These are phyloP conservation scores for Drosophila peninsularis DNA, from an alignment of 2,888 invertebrate species.

Conservation along the genomic window DNA sequence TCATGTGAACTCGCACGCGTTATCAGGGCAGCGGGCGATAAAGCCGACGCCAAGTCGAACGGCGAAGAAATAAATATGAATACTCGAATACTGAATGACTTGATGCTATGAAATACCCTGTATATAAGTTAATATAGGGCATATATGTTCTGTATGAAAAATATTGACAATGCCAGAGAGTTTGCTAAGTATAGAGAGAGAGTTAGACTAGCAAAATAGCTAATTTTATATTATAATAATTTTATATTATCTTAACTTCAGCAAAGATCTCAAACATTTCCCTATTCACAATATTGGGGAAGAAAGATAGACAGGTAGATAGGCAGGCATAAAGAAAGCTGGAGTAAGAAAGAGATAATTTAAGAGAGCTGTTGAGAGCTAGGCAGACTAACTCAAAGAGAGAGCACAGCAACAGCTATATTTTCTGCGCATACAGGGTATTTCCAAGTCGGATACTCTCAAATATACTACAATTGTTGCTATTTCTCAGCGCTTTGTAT, in stretches of 20 bases:
- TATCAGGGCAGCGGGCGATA: constrained; percentile 9
- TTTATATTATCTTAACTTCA: too few species aligned
- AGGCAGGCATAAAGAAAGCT: background rate
- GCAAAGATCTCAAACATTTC: background rate
- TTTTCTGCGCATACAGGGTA: background rate
- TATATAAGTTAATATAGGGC: background rate
- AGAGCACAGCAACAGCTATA: background rate
- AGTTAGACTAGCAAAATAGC: too few species aligned
- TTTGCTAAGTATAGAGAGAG: too few species aligned
- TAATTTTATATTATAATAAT: too few species aligned
- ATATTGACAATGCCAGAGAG: too few species aligned
- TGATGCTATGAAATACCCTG: constrained; percentile 4
- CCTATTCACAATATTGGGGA: background rate
- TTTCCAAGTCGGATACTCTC: background rate
- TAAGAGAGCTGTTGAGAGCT: background rate
- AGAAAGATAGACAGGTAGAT: background rate
- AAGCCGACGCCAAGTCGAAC: constrained; percentile 5
- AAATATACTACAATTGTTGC: background rate
- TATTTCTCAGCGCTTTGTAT: background rate
- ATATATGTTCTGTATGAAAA: too few species aligned
- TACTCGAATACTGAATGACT: background rate
- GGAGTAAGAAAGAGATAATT: background rate
- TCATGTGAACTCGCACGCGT: constrained; percentile 16
- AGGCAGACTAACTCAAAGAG: background rate
- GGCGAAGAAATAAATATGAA: background rate